Conservation (phyloP, 2,888 invertebrate species). For the Merodon equestris region DNA sequence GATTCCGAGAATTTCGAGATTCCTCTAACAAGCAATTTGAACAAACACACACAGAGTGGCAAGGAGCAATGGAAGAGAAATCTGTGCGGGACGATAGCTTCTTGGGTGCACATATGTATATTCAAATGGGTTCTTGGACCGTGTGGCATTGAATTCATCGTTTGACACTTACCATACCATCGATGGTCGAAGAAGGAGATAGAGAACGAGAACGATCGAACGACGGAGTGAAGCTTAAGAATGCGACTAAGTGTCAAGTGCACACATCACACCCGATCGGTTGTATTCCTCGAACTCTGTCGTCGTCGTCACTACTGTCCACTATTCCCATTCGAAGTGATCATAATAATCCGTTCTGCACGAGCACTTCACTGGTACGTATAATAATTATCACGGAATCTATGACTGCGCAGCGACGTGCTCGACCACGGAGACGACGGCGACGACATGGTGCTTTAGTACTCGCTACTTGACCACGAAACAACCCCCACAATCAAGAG, state of each 20-base stretch:
- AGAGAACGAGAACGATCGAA: not conserved
- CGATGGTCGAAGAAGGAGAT: not conserved
- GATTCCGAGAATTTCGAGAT: conserved; percentile 74
- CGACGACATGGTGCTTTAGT: no score
- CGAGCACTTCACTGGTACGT: conserved; percentile 30
- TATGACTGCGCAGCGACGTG: not conserved
- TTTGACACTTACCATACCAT: conserved; percentile 46
- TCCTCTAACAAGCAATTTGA: conserved; percentile 58
- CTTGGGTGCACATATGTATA: conserved; percentile 10
- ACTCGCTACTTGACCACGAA: conserved; percentile 5
- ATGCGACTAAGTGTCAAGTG: conserved; percentile 64
- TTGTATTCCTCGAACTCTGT: conserved; percentile 1
- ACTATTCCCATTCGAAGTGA: conserved; percentile 40
- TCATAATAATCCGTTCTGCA: conserved; percentile 59
- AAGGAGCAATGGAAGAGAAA: conserved; percentile 19
- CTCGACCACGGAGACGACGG: no score
- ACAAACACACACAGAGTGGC: conserved; percentile 62
- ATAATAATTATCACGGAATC: conserved; percentile 48
- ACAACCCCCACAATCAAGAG: conserved; percentile 30
- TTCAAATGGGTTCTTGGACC: conserved; percentile 44
- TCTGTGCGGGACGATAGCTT: conserved; percentile 37
- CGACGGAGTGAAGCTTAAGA: conserved; percentile 34
- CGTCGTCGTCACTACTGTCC: conserved; percentile 9
- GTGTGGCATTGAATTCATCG: conserved; percentile 36
- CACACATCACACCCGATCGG: conserved; percentile 46